These are phyloP conservation scores for Arge pagana DNA, from an alignment of 2,888 invertebrate genomes.

Conservation along the genomic window DNA sequence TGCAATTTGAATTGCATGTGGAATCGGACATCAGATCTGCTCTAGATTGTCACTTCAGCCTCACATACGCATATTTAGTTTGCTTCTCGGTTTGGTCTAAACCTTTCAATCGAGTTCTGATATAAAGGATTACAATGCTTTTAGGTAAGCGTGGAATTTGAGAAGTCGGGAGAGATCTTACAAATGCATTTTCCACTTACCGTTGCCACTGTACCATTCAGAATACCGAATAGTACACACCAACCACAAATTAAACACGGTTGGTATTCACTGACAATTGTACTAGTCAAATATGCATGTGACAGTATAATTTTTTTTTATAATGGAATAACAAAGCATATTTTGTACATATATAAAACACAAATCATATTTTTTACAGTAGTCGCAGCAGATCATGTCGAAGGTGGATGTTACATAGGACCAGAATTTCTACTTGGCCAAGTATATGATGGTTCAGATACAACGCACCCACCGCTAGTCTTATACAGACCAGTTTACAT, in stretches of 20 bases:
- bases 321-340: neutral
- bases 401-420: slow-evolving; percentile 77
- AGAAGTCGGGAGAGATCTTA: slow-evolving; percentile 72
- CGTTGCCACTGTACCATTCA: slow-evolving; percentile 74
- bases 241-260: slow-evolving; percentile 69
- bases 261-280: slow-evolving; percentile 48
- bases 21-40: neutral
- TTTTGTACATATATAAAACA: neutral
- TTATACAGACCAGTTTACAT: slow-evolving; percentile 71
- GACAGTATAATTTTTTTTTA: slow-evolving; percentile 14
- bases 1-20: neutral
- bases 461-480: slow-evolving; percentile 59
- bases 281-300: neutral
- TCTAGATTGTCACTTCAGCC: neutral
- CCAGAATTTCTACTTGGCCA: slow-evolving; percentile 79
- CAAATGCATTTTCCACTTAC: slow-evolving; percentile 76
- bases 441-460: slow-evolving; percentile 72
- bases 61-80: neutral
- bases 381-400: slow-evolving; percentile 72
- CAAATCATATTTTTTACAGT: slow-evolving; percentile 66
- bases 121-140: slow-evolving; percentile 30
- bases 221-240: slow-evolving; percentile 68
- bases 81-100: no score
- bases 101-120: neutral
- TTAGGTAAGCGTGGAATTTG: slow-evolving; percentile 72